Base-by-base conservation (phyloP, 1,140 invertebrate species). In the Drosophila ogumai region DNA sequence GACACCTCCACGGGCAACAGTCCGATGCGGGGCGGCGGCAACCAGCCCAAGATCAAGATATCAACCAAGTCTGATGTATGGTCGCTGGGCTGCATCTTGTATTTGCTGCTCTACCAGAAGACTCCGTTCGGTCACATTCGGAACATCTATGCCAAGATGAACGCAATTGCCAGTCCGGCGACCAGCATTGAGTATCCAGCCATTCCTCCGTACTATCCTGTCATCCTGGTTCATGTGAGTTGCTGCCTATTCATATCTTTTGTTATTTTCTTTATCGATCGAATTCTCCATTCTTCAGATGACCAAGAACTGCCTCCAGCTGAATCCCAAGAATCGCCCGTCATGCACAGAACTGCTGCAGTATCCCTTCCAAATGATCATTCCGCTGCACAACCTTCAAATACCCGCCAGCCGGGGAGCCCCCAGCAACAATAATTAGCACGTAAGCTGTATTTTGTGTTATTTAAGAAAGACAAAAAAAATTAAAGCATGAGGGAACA, bases 51-150 rank as follows among this genome's bases (percentile, higher is more conserved):
- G 55, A 93, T 93, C 22, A 92, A 92, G 97, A 96, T 99, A 63
- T 97, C 96, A 66, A 96, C 95, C 61, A 98, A 98, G 86, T 98
- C 98, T 13, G 99, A 99, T 93, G 97, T 99, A 15, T 99, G 99
- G 99, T 99, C 98, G 0, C 93, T 99, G 32, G 99, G 99, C 15
- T 99, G 98, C 92, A 99, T 99, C 72, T 94, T 99, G 28, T 99
- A 99, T 92, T 96, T 97, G 92, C 94, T 99, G 91, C 95, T 98
- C 12, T 99, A 99, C 93, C 96, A 97, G 3, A 94, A 94, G 57
- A 98, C 98, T 1, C 99, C 99, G 5, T 99, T 99, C 93, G 95
- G 97, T 38, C 95, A 98, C 91, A 95, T 99, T 46, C 94, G 94
- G 13, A 95, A 96, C 84, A 93, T 96, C 9, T 94, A 94, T 90